Conservation (phyloP, 2,113 vertebrate species). For the Eulemur macaco region DNA sequence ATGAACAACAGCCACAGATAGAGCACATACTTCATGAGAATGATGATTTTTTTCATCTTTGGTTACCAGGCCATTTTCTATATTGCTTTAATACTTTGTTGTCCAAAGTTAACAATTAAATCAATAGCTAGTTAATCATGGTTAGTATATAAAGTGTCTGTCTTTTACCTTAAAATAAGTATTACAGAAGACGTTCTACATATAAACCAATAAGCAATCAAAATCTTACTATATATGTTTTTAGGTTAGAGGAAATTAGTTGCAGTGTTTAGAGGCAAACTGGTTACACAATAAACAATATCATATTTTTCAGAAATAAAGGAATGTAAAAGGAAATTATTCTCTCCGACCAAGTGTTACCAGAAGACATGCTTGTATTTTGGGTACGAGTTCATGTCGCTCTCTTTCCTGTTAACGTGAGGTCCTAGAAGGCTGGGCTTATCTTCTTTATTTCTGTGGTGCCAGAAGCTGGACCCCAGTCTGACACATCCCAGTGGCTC, state of each 20-base stretch:
- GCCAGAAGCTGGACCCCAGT: not conserved
- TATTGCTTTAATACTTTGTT: not conserved
- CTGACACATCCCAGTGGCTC: not conserved
- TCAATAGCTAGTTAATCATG: not conserved
- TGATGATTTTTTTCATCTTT: not conserved
- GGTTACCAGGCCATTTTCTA: not conserved
- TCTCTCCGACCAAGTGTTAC: not conserved
- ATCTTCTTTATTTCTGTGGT: not conserved
- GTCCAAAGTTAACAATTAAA: not conserved
- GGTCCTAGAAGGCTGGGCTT: not conserved
- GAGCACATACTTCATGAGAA: not conserved
- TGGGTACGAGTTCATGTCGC: not conserved
- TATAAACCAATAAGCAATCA: not conserved
- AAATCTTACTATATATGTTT: not conserved
- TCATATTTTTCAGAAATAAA: not conserved
- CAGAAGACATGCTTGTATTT: not conserved
- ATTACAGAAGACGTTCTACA: not conserved
- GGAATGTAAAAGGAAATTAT: not conserved
- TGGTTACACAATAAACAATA: not conserved
- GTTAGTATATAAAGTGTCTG: not conserved
- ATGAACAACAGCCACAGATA: not conserved
- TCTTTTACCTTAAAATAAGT: not conserved
- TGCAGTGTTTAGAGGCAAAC: not conserved
- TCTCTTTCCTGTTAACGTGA: not conserved
- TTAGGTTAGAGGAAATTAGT: not conserved